Percentiles rank a stretch among this genome's conserved stretches.
Conservation (phyloP, 1,140 invertebrate species). For the Brachionus plicatilis region DNA sequence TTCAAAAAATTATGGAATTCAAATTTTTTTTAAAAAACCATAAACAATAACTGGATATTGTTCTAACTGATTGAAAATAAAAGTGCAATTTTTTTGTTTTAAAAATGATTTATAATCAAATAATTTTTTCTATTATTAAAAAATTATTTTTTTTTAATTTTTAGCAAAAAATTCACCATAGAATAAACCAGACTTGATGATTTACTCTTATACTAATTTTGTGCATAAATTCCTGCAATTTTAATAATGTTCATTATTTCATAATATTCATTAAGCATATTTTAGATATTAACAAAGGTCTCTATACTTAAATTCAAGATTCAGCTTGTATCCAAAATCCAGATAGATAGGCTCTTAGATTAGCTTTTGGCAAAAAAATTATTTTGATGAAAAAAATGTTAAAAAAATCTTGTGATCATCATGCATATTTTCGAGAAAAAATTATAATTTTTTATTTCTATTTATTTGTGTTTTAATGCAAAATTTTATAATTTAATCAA, state of each 20-base stretch:
- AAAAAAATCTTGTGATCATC: conserved; percentile 14
- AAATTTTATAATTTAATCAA: not conserved
- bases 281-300: not conserved
- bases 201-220: not conserved
- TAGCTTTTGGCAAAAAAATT: not conserved
- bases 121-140: too few species aligned
- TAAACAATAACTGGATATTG: too few species aligned
- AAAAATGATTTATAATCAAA: too few species aligned
- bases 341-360: not conserved
- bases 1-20: too few species aligned
- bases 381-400: not conserved
- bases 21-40: too few species aligned
- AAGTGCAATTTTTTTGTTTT: too few species aligned
- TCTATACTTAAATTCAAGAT: not conserved
- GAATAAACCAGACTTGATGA: not conserved
- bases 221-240: not conserved
- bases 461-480: not conserved
- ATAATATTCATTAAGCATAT: not conserved
- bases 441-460: conserved; percentile 31
- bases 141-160: too few species aligned
- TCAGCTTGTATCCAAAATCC: not conserved
- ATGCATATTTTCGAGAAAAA: not conserved
- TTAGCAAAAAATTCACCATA: too few species aligned
- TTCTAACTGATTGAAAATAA: too few species aligned
- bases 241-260: not conserved